These are phyloP conservation scores for Furcula furcula DNA, from an alignment of 2,888 invertebrate genomes.

Conservation along the genomic window DNA sequence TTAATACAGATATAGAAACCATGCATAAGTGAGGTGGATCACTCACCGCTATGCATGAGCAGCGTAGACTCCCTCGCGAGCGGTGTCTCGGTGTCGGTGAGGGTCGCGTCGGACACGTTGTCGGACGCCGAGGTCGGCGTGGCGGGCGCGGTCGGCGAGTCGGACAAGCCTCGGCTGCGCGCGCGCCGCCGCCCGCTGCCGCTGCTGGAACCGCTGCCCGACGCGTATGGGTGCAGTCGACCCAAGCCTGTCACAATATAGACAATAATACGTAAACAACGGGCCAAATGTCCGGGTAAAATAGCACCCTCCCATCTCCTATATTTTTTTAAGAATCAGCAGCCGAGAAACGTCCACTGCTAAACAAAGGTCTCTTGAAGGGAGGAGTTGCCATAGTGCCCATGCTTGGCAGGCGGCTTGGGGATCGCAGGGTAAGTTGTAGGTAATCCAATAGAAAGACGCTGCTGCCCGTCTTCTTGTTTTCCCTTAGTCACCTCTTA, in stretches of 20 bases:
- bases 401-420: no score
- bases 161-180: slow-evolving; percentile 84
- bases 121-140: slow-evolving; percentile 86
- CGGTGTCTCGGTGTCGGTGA: slow-evolving; percentile 92
- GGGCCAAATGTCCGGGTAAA: slow-evolving; percentile 17
- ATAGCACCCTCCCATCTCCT: no score
- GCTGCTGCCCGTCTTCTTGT: no score
- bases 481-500: no score
- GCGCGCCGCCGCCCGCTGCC: slow-evolving; percentile 82
- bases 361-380: no score
- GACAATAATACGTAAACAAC: no score
- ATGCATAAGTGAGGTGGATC: neutral
- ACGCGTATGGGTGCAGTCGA: slow-evolving; percentile 92
- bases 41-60: slow-evolving; percentile 91
- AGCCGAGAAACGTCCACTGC: no score
- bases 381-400: no score
- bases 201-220: slow-evolving; percentile 86
- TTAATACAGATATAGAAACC: neutral
- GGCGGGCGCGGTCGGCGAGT: slow-evolving; percentile 85
- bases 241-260: slow-evolving; percentile 83
- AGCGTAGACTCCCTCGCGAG: slow-evolving; percentile 90
- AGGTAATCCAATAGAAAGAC: no score
- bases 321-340: no score
- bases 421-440: no score
- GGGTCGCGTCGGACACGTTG: slow-evolving; percentile 92